Percentiles rank a stretch among this genome's conserved stretches.
These are phyloP conservation scores for Hydriomena furcata DNA, from an alignment of 2,888 invertebrate genomes.

Conservation along the genomic window DNA sequence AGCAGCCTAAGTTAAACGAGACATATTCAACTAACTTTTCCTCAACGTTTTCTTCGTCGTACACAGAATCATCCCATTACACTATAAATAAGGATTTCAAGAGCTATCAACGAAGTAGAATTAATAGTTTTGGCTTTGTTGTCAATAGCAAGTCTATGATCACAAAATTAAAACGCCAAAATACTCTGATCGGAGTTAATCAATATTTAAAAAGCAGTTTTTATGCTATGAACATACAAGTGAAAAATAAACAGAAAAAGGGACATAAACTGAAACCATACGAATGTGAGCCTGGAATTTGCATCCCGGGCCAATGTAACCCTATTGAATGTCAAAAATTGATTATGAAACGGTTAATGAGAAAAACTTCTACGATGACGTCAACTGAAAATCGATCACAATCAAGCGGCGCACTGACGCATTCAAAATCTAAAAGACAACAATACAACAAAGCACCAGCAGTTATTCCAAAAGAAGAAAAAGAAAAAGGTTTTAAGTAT, in stretches of 20 bases:
- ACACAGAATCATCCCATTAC: neutral
- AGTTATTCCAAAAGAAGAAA: neutral
- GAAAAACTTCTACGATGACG: constrained; percentile 37
- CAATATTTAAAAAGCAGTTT: constrained; percentile 19
- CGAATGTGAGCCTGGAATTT: constrained; percentile 48
- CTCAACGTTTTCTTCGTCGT: constrained; percentile 4
- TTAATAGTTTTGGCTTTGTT: neutral
- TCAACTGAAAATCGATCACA: constrained; percentile 31
- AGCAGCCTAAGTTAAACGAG: neutral
- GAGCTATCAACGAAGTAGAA: neutral
- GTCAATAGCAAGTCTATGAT: neutral
- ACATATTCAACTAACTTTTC: constrained; percentile 12
- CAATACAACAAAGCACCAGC: constrained; percentile 12
- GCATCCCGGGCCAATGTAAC: constrained; percentile 48
- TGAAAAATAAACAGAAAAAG: constrained; percentile 14
- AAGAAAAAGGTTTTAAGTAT: constrained; percentile 6
- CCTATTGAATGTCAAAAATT: constrained; percentile 41
- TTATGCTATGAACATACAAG: constrained; percentile 30
- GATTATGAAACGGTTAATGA: constrained; percentile 43
- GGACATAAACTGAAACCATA: constrained; percentile 37
- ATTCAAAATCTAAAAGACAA: constrained; percentile 22
- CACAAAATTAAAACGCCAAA: neutral
- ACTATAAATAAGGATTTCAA: neutral
- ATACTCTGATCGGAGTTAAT: constrained; percentile 4
- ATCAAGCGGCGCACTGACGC: constrained; percentile 18